These are phyloP conservation scores for Calosoma granatense DNA, from an alignment of 1,140 invertebrate species.

Conservation along the genomic window DNA sequence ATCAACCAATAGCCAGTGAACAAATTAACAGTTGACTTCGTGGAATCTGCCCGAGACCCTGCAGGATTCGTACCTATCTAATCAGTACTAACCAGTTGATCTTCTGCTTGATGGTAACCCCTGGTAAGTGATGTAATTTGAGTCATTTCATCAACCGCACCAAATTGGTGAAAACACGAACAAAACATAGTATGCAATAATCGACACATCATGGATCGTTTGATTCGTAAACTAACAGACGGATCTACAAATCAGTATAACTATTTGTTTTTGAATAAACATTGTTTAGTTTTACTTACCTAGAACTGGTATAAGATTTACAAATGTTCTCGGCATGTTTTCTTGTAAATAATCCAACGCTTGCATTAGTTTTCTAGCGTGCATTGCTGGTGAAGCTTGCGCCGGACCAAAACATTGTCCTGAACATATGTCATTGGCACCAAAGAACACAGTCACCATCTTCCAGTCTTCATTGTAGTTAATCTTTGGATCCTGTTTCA, in stretches of 20 bases:
- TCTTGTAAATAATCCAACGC: slow-evolving; percentile 56
- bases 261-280: slow-evolving; percentile 5
- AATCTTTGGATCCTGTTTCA: slow-evolving; percentile 50
- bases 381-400: slow-evolving; percentile 45
- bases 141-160: slow-evolving; percentile 40
- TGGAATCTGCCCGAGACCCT: no score
- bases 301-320: slow-evolving; percentile 66
- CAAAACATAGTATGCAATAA: slow-evolving; percentile 60
- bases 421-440: slow-evolving; percentile 75
- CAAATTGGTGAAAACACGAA: slow-evolving; percentile 56
- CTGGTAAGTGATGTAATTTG: slow-evolving; percentile 45
- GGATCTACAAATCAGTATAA: slow-evolving; percentile 42
- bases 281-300: slow-evolving; percentile 40
- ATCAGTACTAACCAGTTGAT: slow-evolving; percentile 47
- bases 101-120: slow-evolving; percentile 52
- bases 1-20: no score
- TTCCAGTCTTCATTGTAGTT: slow-evolving; percentile 66
- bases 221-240: slow-evolving; percentile 54
- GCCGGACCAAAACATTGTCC: slow-evolving; percentile 57
- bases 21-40: no score
- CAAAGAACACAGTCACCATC: slow-evolving; percentile 76
- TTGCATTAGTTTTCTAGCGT: slow-evolving; percentile 49
- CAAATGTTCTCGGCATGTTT: slow-evolving; percentile 59
- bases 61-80: no score
- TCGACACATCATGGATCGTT: slow-evolving; percentile 52